Evolutionary conservation across 2,113 vertebrate genomes (phyloP).

Genomic region (Fulica atra): DNA sequence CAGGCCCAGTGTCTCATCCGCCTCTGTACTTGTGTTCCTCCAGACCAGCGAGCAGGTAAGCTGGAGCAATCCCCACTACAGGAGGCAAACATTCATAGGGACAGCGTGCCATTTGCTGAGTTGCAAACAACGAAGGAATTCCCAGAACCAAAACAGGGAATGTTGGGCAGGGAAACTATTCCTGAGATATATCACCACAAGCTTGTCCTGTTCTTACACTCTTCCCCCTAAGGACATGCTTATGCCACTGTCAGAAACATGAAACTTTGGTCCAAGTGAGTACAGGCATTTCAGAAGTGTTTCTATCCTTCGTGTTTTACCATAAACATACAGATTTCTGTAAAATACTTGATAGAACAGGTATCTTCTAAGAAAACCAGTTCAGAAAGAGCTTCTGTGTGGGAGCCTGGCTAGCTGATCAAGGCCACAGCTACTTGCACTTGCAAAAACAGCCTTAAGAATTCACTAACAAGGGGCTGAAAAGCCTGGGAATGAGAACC

Average conservation of each 20-base stretch:
- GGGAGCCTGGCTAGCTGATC: too few species aligned
- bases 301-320: not conserved
- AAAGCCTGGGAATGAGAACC: too few species aligned
- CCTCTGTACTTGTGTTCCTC: not conserved
- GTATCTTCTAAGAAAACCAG: not conserved
- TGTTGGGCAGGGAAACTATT: not conserved
- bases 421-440: too few species aligned
- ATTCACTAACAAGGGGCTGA: too few species aligned
- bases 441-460: too few species aligned
- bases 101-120: not conserved
- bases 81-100: not conserved
- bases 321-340: rapidly evolving
- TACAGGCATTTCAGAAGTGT: not conserved
- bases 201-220: not conserved
- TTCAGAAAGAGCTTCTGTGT: not conserved
- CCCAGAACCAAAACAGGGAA: not conserved
- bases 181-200: not conserved
- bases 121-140: not conserved
- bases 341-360: not conserved
- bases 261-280: not conserved
- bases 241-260: rapidly evolving
- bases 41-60: not conserved
- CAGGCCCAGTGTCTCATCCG: not conserved
- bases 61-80: not conserved
- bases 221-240: rapidly evolving